Conservation (phyloP, 2,113 vertebrate species). For the Gymnogyps californianus region DNA sequence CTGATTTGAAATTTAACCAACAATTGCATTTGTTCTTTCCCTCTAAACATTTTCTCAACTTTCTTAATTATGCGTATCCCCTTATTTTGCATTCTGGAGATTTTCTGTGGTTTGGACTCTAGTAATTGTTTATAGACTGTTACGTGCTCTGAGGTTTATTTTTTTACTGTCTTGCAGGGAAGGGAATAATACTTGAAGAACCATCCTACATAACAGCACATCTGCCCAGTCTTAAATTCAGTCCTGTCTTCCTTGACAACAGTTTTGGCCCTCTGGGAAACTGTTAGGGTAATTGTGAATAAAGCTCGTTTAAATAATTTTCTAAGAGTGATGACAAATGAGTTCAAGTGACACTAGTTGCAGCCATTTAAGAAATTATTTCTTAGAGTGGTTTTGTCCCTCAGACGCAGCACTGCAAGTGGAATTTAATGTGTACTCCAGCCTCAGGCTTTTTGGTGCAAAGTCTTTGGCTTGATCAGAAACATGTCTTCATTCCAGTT, state of each 20-base stretch:
- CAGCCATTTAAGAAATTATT: neutral
- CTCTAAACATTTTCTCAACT: neutral
- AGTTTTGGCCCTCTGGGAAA: neutral
- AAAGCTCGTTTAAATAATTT: neutral
- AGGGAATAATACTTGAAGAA: neutral
- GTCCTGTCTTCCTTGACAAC: neutral
- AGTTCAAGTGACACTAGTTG: neutral
- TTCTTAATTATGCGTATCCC: neutral
- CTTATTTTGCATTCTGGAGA: neutral
- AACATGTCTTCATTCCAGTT: neutral
- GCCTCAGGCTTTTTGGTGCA: neutral
- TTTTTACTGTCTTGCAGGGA: neutral
- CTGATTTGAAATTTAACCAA: constrained; percentile 31
- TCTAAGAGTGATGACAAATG: neutral
- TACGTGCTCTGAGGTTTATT: neutral
- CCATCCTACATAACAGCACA: neutral
- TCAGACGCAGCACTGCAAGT: neutral
- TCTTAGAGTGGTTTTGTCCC: neutral
- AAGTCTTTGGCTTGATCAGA: neutral
- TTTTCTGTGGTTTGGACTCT: neutral
- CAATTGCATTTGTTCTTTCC: neutral
- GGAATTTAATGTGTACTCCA: neutral
- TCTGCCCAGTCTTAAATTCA: neutral
- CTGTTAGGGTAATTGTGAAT: neutral
- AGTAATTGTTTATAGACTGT: neutral